A percentile compares a stretch with the other conserved stretches of the same genome.
Evolutionary conservation across 2,888 invertebrate species (phyloP).

Genomic region (Ennomos erosarius): DNA sequence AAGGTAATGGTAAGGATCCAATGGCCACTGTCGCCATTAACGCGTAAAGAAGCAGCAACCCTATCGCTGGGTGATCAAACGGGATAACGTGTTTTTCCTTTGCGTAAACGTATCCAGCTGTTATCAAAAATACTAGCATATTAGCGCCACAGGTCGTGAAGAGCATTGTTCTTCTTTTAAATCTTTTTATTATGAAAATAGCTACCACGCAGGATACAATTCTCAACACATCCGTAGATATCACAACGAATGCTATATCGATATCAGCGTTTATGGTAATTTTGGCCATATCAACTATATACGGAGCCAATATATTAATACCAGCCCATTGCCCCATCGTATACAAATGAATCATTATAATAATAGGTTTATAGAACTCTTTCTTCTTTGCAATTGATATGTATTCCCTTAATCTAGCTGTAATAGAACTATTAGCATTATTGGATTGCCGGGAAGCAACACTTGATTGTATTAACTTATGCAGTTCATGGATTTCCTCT

Average conservation of each 20-base stretch:
- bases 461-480: constrained; percentile 63
- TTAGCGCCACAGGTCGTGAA: constrained; percentile 58
- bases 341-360: constrained; percentile 85
- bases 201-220: constrained; percentile 84
- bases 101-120: constrained; percentile 59
- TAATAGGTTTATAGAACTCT: constrained; percentile 84
- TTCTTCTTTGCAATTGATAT: constrained; percentile 54
- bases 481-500: constrained; percentile 68
- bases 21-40: constrained; percentile 83
- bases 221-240: constrained; percentile 86
- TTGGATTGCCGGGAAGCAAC: constrained; percentile 43
- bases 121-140: constrained; percentile 54
- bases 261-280: constrained; percentile 81
- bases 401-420: constrained; percentile 31
- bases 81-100: constrained; percentile 50
- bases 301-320: constrained; percentile 87
- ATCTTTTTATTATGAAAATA: constrained; percentile 83
- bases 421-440: constrained; percentile 62
- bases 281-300: constrained; percentile 85
- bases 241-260: constrained; percentile 86
- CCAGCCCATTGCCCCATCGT: constrained; percentile 87
- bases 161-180: constrained; percentile 71
- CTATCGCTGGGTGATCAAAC: constrained; percentile 57
- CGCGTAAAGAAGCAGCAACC: constrained; percentile 58
- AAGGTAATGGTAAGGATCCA: constrained; percentile 87